A percentile compares a stretch with the other conserved stretches of the same genome.
phyloP scores from a whole-genome alignment of 2,888 invertebrate species.

The Agrochola circellaris region DNA sequence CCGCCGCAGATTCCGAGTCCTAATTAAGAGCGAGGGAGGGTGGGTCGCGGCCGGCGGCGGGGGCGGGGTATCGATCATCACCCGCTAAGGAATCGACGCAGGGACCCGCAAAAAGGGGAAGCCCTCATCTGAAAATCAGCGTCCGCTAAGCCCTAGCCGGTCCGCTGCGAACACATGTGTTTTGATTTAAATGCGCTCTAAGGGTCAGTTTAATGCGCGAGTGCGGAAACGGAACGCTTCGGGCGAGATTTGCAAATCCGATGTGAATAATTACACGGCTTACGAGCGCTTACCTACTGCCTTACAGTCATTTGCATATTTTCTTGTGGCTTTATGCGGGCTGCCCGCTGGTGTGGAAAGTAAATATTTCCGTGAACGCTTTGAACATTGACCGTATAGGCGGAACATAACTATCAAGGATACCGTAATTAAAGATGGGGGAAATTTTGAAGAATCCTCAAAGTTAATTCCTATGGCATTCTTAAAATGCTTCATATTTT shows the following conservation, averaged over 20 bases:
- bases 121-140: slow-evolving; percentile 89
- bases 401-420: slow-evolving; percentile 33
- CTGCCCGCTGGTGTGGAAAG: slow-evolving; percentile 75
- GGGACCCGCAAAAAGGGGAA: slow-evolving; percentile 90
- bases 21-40: slow-evolving; percentile 94
- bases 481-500: background rate
- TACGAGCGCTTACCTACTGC: slow-evolving; percentile 90
- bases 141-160: slow-evolving; percentile 83
- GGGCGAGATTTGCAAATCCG: slow-evolving; percentile 89
- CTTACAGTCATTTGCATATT: slow-evolving; percentile 90
- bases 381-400: slow-evolving; percentile 50
- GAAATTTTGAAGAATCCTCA: slow-evolving; percentile 18
- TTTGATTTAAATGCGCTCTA: slow-evolving; percentile 89
- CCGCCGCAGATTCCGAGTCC: slow-evolving; percentile 96
- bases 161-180: slow-evolving; percentile 89
- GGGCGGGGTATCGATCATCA: slow-evolving; percentile 89
- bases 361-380: slow-evolving; percentile 71
- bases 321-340: slow-evolving; percentile 87
- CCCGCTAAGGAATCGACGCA: slow-evolving; percentile 90
- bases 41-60: slow-evolving; percentile 85
- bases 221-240: slow-evolving; percentile 86
- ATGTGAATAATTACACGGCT: slow-evolving; percentile 91
- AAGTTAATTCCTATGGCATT: background rate
- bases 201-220: slow-evolving; percentile 89
- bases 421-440: slow-evolving; percentile 9